Percentiles rank a stretch among this genome's conserved stretches.
Evolutionary conservation across 2,113 vertebrate species (phyloP).

Genomic region (Odontesthes bonariensis): DNA sequence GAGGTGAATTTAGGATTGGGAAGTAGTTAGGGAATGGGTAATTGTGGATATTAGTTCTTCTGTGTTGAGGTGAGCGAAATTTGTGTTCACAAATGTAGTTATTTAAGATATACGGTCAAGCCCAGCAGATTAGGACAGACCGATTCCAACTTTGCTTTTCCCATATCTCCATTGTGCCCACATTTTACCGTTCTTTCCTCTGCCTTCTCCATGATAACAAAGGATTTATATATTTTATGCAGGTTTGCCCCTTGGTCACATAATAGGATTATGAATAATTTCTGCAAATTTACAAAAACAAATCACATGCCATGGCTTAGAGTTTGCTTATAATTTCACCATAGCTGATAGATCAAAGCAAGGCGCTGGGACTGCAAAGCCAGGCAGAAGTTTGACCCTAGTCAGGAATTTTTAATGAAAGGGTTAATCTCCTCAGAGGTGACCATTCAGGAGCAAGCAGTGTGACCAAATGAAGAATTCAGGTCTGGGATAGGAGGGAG

Average conservation of each 20-base stretch:
- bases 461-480: slow-evolving; percentile 99
- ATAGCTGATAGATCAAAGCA: slow-evolving; percentile 99
- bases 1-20: slow-evolving; percentile 83
- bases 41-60: slow-evolving; percentile 85
- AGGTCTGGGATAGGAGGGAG: slow-evolving; percentile 89
- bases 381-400: slow-evolving; percentile 95
- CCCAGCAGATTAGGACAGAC: slow-evolving; percentile 90
- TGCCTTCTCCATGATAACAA: slow-evolving; percentile 91
- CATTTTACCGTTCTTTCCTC: slow-evolving; percentile 90
- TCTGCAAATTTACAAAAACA: slow-evolving; percentile 99
- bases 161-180: slow-evolving; percentile 89
- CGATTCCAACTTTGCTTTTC: slow-evolving; percentile 88
- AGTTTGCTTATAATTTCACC: slow-evolving; percentile 99
- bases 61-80: slow-evolving; percentile 86
- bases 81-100: slow-evolving; percentile 73
- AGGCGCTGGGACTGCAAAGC: slow-evolving; percentile 85
- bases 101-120: slow-evolving; percentile 87
- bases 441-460: slow-evolving; percentile 96
- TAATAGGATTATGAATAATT: slow-evolving; percentile 99
- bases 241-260: slow-evolving; percentile 90
- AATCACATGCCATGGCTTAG: slow-evolving; percentile 99
- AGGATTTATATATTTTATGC: slow-evolving; percentile 95
- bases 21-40: slow-evolving; percentile 75
- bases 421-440: slow-evolving; percentile 99
- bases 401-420: slow-evolving; percentile 98